These are phyloP conservation scores for Poeciliopsis turrubarensis DNA, from an alignment of 2,113 vertebrate genomes.

Conservation along the genomic window DNA sequence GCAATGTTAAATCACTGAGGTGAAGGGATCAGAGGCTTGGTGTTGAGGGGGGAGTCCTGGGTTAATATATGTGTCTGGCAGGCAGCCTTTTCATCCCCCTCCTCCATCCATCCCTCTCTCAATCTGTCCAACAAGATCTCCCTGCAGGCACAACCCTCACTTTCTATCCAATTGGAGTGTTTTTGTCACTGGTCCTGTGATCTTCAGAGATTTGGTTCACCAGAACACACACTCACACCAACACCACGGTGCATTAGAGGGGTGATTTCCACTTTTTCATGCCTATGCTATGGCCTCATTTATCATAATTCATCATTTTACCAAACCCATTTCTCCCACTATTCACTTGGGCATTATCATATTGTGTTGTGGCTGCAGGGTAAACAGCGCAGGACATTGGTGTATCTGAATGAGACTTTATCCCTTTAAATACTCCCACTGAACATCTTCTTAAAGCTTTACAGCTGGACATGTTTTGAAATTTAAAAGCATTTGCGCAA, in stretches of 20 bases:
- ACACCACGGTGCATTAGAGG: slow-evolving; percentile 64
- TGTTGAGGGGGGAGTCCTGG: slow-evolving; percentile 28
- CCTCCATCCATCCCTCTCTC: slow-evolving; percentile 21
- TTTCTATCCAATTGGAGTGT: slow-evolving; percentile 51
- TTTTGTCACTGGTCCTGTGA: slow-evolving; percentile 49
- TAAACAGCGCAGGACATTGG: slow-evolving; percentile 14
- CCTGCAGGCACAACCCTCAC: slow-evolving; percentile 49
- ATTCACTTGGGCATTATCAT: slow-evolving; percentile 69
- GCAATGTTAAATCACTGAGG: slow-evolving; percentile 68
- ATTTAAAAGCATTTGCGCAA: slow-evolving; percentile 22
- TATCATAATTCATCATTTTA: slow-evolving; percentile 78
- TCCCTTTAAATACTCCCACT: slow-evolving; percentile 54
- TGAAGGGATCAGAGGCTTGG: slow-evolving; percentile 64
- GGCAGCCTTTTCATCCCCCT: slow-evolving; percentile 54
- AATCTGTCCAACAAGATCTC: slow-evolving; percentile 31
- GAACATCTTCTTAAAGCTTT: slow-evolving; percentile 54
- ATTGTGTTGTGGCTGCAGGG: slow-evolving; percentile 60
- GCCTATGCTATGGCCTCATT: slow-evolving; percentile 73
- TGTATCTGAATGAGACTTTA: slow-evolving; percentile 56
- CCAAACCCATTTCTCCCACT: slow-evolving; percentile 55
- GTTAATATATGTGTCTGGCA: slow-evolving; percentile 71
- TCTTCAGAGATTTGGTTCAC: slow-evolving; percentile 29
- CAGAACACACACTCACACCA: slow-evolving; percentile 24
- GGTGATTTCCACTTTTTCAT: slow-evolving; percentile 68
- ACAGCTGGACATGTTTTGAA: slow-evolving; percentile 25